phyloP scores from a whole-genome alignment of 2,113 vertebrate genomes.

The Chloropsis cyanopogon region DNA sequence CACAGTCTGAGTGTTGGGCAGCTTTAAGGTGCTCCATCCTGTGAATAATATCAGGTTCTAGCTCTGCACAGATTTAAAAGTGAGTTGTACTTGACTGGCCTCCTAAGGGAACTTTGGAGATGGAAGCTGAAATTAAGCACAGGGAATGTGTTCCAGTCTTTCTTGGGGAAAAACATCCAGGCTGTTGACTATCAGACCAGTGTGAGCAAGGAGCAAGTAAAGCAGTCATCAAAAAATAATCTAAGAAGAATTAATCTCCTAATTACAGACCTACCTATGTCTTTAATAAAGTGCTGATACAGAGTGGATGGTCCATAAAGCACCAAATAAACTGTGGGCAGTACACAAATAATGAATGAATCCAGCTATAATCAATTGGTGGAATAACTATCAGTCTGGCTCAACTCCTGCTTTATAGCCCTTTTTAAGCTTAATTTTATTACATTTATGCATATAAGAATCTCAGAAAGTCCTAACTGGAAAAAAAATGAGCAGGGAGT shows the following conservation, averaged over 20 bases:
- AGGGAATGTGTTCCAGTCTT: background rate
- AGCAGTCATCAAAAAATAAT: background rate
- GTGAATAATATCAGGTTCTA: background rate
- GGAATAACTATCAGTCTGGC: background rate
- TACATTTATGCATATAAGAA: background rate
- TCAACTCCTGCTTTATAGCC: background rate
- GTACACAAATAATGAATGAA: background rate
- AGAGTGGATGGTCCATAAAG: background rate
- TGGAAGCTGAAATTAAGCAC: background rate
- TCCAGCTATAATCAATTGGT: background rate
- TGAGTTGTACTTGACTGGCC: background rate
- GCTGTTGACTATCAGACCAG: background rate
- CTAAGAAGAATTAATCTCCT: background rate
- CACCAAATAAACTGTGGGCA: background rate
- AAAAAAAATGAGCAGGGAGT: background rate
- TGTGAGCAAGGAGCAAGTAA: background rate
- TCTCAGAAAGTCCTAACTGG: background rate
- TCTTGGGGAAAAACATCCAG: no score
- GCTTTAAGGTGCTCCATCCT: background rate
- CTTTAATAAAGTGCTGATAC: background rate
- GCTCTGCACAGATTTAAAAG: background rate
- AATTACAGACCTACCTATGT: background rate
- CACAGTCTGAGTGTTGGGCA: background rate
- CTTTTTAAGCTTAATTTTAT: background rate
- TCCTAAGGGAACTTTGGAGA: background rate